Evolutionary conservation across 2,113 vertebrate species (phyloP).

Genomic region (Phoenicopterus ruber): DNA sequence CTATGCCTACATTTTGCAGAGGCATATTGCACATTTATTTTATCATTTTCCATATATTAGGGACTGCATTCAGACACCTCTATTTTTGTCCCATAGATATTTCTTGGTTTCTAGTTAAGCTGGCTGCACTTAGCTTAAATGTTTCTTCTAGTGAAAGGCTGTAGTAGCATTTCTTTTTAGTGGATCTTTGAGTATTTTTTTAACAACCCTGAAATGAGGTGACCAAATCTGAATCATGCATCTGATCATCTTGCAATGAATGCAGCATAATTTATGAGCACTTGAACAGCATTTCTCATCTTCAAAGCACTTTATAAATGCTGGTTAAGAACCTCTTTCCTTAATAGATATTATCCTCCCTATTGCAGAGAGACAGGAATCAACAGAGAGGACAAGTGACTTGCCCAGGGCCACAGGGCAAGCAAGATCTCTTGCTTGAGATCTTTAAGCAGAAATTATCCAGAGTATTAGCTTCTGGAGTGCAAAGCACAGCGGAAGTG

Average conservation of each 20-base stretch:
- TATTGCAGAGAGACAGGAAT: not conserved
- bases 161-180: not conserved
- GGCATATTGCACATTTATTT: not conserved
- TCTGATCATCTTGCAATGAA: not conserved
- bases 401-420: not conserved
- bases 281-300: not conserved
- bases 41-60: not conserved
- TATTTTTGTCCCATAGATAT: not conserved
- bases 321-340: not conserved
- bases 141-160: not conserved
- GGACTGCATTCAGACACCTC: not conserved
- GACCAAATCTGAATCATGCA: not conserved
- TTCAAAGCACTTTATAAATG: slow-evolving; percentile 4
- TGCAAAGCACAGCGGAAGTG: not conserved
- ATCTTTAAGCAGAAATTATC: not conserved
- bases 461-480: not conserved
- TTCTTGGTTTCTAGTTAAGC: not conserved
- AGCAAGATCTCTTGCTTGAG: not conserved
- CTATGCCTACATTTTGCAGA: not conserved
- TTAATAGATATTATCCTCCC: not conserved
- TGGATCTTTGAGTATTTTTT: not conserved
- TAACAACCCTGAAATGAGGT: not conserved
- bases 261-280: not conserved
- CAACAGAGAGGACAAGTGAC: not conserved
- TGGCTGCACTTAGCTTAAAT: not conserved